Percentiles rank a stretch among this genome's conserved stretches.
Evolutionary conservation across 1,140 invertebrate genomes (phyloP).

Genomic region (Plectrocnemia conspersa): DNA sequence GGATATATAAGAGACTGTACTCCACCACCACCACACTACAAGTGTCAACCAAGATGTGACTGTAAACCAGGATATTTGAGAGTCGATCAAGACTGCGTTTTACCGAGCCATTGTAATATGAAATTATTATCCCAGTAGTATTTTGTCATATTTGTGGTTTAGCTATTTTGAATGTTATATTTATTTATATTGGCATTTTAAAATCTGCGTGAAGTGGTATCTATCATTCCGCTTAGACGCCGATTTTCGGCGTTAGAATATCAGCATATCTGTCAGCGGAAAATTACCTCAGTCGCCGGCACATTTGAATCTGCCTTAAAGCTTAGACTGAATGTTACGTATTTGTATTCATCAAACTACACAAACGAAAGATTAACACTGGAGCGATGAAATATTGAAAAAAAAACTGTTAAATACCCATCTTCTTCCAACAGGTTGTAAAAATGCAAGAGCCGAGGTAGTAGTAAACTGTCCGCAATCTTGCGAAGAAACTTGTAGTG

Average conservation of each 20-base stretch:
- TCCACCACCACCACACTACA: neutral
- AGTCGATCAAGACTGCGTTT: neutral
- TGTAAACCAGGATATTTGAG: neutral
- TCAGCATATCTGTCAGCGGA: neutral
- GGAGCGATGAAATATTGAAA: no score
- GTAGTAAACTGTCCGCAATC: constrained; percentile 3
- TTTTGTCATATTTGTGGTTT: neutral
- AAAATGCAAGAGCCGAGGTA: constrained; percentile 1
- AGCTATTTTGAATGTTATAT: neutral
- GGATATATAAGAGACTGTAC: neutral
- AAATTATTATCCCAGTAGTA: neutral
- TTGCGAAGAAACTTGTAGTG: constrained; percentile 11
- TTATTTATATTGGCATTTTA: neutral
- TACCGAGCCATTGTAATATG: neutral
- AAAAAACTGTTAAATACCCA: no score
- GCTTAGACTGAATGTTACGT: neutral
- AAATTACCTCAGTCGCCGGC: neutral
- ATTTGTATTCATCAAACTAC: neutral
- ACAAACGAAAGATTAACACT: neutral
- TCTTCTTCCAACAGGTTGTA: constrained; percentile 2
- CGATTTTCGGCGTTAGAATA: neutral
- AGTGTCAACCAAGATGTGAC: neutral
- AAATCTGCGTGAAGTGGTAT: neutral
- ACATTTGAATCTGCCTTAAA: neutral
- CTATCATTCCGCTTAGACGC: neutral